Evolutionary conservation across 2,888 invertebrate species (phyloP).

Genomic region (Protophormia terraenovae): DNA sequence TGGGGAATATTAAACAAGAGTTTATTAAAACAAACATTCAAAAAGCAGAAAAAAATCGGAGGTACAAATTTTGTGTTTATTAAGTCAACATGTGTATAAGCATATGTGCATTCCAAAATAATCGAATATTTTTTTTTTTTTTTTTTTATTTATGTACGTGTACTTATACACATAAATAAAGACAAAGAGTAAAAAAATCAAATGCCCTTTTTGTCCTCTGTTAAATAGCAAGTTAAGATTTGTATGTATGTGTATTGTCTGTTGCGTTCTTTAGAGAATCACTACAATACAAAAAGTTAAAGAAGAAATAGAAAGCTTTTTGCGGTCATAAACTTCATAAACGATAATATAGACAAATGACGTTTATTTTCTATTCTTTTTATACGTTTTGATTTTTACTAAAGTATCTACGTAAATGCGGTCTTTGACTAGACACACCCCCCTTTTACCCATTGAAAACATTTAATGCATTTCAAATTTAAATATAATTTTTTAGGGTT

Average conservation of each 20-base stretch:
- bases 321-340: conserved; percentile 11
- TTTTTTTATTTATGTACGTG: neutral
- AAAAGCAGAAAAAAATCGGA: no score
- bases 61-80: neutral
- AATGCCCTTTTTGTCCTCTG: conserved; percentile 64
- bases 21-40: conserved; percentile 12
- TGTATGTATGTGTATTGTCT: neutral
- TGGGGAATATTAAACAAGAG: neutral
- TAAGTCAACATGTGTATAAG: neutral
- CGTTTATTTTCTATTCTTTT: conserved; percentile 1
- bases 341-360: conserved; percentile 11
- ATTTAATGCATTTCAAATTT: conserved; percentile 8
- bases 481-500: neutral
- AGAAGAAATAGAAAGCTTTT: neutral
- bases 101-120: neutral
- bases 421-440: conserved; percentile 32
- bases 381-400: neutral
- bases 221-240: conserved; percentile 4
- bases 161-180: no score
- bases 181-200: neutral
- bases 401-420: conserved; percentile 8
- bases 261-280: neutral
- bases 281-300: neutral
- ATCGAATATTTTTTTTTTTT: conserved; percentile 6
- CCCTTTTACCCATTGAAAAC: neutral